A percentile compares a stretch with the other conserved stretches of the same genome.
phyloP scores from a whole-genome alignment of 1,140 invertebrate genomes.

The Zaprionus inermis region DNA sequence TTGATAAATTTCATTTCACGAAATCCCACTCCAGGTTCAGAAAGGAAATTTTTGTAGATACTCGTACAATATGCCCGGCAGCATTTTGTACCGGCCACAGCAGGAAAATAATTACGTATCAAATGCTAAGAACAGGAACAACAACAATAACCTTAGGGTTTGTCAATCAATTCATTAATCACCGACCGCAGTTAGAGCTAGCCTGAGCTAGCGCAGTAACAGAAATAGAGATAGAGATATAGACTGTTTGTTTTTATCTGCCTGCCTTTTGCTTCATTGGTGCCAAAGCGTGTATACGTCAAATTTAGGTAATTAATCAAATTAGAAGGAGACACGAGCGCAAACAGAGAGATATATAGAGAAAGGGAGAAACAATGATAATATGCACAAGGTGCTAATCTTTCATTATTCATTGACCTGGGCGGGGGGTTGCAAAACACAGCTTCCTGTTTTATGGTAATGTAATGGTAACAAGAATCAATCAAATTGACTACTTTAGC shows the following conservation, averaged over 20 bases:
- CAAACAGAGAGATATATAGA: not conserved
- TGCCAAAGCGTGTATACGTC: constrained; percentile 74
- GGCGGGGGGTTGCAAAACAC: not conserved
- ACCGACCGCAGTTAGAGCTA: constrained; percentile 12
- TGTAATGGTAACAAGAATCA: no score
- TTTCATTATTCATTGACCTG: constrained; percentile 56
- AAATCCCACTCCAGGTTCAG: not conserved
- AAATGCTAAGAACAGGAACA: constrained; percentile 46
- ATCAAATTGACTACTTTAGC: no score
- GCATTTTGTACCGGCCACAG: constrained; percentile 9
- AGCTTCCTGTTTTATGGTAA: not conserved
- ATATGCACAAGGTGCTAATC: constrained; percentile 41
- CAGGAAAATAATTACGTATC: constrained; percentile 35
- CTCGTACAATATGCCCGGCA: constrained; percentile 22
- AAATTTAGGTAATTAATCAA: constrained; percentile 74
- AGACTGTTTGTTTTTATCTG: constrained; percentile 55
- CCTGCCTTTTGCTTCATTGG: constrained; percentile 76
- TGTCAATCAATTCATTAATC: constrained; percentile 78
- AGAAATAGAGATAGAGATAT: not conserved
- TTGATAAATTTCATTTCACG: not conserved
- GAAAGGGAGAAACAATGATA: not conserved
- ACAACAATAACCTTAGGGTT: constrained; percentile 33
- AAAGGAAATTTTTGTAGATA: constrained; percentile 13
- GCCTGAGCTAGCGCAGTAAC: not conserved
- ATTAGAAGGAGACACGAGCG: constrained; percentile 45